These are phyloP conservation scores for Podargus strigoides DNA, from an alignment of 2,797 vertebrate species.

Conservation along the genomic window DNA sequence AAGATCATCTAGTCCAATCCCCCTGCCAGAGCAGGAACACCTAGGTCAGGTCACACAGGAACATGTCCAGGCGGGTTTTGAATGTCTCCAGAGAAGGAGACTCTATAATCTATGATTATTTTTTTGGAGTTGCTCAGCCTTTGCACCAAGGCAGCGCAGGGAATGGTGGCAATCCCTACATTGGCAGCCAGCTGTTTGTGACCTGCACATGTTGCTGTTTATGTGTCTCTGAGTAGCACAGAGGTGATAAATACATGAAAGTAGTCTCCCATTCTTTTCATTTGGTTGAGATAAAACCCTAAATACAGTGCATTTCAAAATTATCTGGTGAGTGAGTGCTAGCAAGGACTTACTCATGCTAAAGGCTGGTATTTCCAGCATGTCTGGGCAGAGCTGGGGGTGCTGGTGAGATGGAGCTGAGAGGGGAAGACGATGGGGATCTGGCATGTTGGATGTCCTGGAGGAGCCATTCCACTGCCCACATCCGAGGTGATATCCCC, in stretches of 20 bases:
- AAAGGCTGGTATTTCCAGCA: neutral
- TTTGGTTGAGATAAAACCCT: neutral
- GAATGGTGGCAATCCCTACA: fast-evolving
- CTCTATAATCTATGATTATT: neutral
- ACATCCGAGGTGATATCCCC: neutral
- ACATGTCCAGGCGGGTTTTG: no score
- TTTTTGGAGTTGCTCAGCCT: neutral
- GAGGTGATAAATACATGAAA: neutral
- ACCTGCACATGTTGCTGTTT: neutral
- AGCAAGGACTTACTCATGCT: neutral
- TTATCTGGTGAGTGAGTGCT: neutral
- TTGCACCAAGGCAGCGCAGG: neutral
- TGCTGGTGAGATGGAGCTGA: neutral
- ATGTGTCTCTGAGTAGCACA: neutral
- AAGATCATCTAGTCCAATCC: no score
- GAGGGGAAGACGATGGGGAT: neutral
- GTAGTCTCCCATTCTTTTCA: neutral
- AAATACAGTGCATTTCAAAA: neutral
- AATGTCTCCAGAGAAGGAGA: no score
- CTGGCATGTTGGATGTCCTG: neutral
- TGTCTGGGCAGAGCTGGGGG: neutral
- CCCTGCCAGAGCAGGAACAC: no score
- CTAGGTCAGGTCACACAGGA: no score
- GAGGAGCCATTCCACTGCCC: neutral
- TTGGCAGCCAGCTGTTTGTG: neutral